Base-by-base conservation (phyloP, 2,113 vertebrate genomes). In the Ivindomyrus marchei region DNA sequence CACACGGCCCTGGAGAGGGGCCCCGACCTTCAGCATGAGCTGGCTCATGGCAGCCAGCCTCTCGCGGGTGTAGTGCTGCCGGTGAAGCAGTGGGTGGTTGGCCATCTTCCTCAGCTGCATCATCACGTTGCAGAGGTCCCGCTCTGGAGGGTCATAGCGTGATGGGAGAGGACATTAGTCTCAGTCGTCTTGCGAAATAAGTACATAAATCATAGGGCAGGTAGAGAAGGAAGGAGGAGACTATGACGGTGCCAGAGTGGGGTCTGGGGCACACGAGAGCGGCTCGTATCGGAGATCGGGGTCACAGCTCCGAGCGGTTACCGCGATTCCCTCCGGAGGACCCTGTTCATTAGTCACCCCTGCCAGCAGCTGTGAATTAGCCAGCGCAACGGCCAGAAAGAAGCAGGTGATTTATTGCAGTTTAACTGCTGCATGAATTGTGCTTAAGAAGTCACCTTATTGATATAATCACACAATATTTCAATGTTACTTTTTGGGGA, bases 71-170 rank as follows among this genome's bases (percentile, higher is more conserved):
- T 97, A 99, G 92, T 98, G 97, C 1, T 98, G 98, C 24, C 98
- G 95, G 89, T 99, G 98, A 84, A 99, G 93, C 90, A 99, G 96
- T 5, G 98, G 98, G 86, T 99, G 98, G 93, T 99, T 99, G 89
- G 98, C 98, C 98, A 99, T 99, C 95, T 99, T 99, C 91, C 98
- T 97, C 92, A 99, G 92, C 9, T 99, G 98, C 98, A 99, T 99
- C 97, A 99, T 98, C 49, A 96, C 97, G 91, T 99, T 99, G 91
- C 97, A 96, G 94, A 98, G 95, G 88, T 94, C 97, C n/a, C 96
- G 97, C 92, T 97, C 98, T 99, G 91, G 56, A 88, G 92, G 88
- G 5, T 19, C 0, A 53, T 0, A 19, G 74, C 1, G 36, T 3
- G 36, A 80, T 6, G 17, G 2, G 36, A 88, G 36, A 89, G 90